Percentiles rank a stretch among this genome's conserved stretches.
phyloP scores from a whole-genome alignment of 2,797 vertebrate genomes.

The Pangasius sanitwongsei region DNA sequence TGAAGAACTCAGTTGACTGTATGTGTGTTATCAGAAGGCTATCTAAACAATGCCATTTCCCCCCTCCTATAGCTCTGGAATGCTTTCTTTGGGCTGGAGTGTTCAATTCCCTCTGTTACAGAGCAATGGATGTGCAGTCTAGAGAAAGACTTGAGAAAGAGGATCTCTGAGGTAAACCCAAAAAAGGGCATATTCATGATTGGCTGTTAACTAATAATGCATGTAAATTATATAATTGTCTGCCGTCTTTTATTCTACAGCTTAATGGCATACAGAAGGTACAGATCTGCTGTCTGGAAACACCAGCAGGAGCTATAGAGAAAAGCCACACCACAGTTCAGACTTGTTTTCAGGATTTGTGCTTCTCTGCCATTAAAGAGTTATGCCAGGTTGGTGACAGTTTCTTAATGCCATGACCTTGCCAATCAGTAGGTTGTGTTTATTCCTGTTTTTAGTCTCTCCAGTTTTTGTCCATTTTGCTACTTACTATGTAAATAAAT shows the following conservation, averaged over 20 bases:
- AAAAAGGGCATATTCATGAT: not conserved
- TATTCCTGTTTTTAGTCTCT: not conserved
- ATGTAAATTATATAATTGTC: not conserved
- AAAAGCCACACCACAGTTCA: constrained; percentile 54
- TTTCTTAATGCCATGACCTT: not conserved
- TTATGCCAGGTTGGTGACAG: constrained; percentile 67
- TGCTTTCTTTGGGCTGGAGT: constrained; percentile 64
- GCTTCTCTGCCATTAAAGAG: constrained; percentile 58
- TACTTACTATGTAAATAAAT: not conserved
- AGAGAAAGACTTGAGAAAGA: constrained; percentile 64
- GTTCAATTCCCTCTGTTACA: constrained; percentile 60
- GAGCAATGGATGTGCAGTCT: constrained; percentile 60
- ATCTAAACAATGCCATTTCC: not conserved
- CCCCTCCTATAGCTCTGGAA: constrained; percentile 71
- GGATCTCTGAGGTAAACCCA: constrained; percentile 65
- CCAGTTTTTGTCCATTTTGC: not conserved
- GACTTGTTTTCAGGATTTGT: constrained; percentile 65
- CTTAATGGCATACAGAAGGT: constrained; percentile 57
- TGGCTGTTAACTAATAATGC: not conserved
- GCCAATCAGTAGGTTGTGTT: not conserved
- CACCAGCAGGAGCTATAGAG: not conserved
- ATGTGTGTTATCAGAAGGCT: not conserved
- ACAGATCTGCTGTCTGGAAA: constrained; percentile 58
- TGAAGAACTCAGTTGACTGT: not conserved
- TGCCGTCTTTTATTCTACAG: constrained; percentile 53